phyloP scores from a whole-genome alignment of 2,888 invertebrate genomes.

The Nephrotoma guestfalica region DNA sequence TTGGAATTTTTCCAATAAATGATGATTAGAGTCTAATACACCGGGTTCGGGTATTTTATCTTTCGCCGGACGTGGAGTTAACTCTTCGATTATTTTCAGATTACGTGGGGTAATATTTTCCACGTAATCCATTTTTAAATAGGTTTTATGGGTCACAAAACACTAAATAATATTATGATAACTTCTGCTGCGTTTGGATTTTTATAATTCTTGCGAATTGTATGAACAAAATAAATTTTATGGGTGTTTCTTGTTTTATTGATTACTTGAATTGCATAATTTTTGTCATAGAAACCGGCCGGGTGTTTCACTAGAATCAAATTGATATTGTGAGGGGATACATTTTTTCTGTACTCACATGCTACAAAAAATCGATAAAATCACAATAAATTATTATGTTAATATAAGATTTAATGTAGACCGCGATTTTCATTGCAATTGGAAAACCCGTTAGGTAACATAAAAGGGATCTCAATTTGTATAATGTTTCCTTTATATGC shows the following conservation, averaged over 20 bases:
- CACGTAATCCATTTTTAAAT: background rate
- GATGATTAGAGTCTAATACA: slow-evolving; percentile 55
- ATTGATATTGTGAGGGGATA: background rate
- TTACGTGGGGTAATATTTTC: slow-evolving; percentile 1
- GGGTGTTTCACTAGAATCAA: background rate
- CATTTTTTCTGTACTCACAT: background rate
- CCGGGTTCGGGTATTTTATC: background rate
- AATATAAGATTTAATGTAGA: too few relatives aligned
- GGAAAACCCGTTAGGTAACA: too few relatives aligned
- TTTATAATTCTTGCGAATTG: background rate
- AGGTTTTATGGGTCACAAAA: background rate
- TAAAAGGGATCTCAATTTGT: too few relatives aligned
- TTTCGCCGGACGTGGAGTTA: background rate
- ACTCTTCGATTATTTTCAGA: background rate
- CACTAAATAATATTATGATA: background rate
- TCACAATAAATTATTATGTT: background rate
- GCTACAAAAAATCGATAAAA: background rate
- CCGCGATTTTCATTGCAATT: too few relatives aligned
- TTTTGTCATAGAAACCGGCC: background rate
- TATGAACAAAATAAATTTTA: background rate
- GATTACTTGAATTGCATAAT: background rate
- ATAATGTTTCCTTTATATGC: too few relatives aligned
- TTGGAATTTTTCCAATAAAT: slow-evolving; percentile 59
- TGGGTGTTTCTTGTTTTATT: background rate
- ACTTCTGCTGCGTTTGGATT: background rate